Evolutionary conservation across 2,888 invertebrate species (phyloP).

Genomic region (Phengaris alcon): DNA sequence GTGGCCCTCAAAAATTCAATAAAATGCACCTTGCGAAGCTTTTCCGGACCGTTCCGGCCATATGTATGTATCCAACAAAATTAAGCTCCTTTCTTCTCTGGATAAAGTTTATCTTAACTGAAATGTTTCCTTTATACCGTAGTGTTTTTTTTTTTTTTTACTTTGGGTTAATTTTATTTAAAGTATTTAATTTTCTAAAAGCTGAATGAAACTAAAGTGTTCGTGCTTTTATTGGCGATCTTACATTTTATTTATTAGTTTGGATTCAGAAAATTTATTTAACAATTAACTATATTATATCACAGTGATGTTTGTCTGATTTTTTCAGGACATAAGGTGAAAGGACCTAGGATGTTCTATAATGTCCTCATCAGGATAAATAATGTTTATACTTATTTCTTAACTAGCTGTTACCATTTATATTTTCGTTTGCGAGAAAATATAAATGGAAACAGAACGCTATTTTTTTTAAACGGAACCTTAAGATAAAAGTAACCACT

Average conservation of each 20-base stretch:
- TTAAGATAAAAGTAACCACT: too few relatives aligned
- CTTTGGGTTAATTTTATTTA: conserved; percentile 30
- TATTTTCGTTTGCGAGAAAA: too few relatives aligned
- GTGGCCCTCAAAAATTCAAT: conserved; percentile 59
- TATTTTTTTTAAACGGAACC: too few relatives aligned
- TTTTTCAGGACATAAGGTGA: too few relatives aligned
- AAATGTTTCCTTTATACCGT: conserved; percentile 29
- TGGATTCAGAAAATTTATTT: neutral
- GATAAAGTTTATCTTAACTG: conserved; percentile 32
- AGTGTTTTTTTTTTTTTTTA: conserved; percentile 29
- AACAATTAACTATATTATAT: neutral
- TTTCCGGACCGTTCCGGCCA: conserved; percentile 28
- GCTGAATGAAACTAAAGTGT: conserved; percentile 21
- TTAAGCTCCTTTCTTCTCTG: conserved; percentile 33
- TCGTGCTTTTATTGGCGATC: conserved; percentile 13
- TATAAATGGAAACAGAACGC: too few relatives aligned
- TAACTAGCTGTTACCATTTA: too few relatives aligned
- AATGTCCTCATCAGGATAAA: too few relatives aligned
- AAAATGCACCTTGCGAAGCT: conserved; percentile 45
- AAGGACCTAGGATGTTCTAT: too few relatives aligned
- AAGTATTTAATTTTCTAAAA: conserved; percentile 29
- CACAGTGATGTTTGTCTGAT: neutral
- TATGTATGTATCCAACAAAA: conserved; percentile 32
- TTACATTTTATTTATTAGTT: neutral
- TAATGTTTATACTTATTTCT: too few relatives aligned